Evolutionary conservation across 2,888 invertebrate species (phyloP).

Genomic region (Boloria euphrosyne): DNA sequence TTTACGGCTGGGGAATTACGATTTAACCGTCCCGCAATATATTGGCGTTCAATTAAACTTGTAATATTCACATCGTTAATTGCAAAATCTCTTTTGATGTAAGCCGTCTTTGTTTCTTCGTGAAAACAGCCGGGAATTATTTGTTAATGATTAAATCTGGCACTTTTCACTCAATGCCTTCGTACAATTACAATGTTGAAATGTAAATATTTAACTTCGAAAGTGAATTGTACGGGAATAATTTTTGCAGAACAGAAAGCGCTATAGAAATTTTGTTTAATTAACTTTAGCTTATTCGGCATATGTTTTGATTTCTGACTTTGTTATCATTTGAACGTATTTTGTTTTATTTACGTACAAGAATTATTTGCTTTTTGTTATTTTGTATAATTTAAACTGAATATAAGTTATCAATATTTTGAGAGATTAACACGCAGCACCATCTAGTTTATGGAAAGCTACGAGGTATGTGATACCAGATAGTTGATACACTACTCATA

Average conservation of each 20-base stretch:
- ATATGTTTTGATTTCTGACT: slow-evolving; percentile 27
- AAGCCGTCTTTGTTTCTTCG: slow-evolving; percentile 38
- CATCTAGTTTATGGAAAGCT: no score
- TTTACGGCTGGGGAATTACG: slow-evolving; percentile 43
- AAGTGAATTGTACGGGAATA: slow-evolving; percentile 23
- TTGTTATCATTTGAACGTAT: slow-evolving; percentile 30
- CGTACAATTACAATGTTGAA: slow-evolving; percentile 27
- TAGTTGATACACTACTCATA: no score
- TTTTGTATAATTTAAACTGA: no score
- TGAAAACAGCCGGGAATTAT: slow-evolving; percentile 25
- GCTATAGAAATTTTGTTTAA: slow-evolving; percentile 24
- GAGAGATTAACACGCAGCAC: no score
- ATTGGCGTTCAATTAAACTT: slow-evolving; percentile 26
- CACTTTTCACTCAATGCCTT: slow-evolving; percentile 26
- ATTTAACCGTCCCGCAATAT: slow-evolving; percentile 40
- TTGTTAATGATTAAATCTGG: slow-evolving; percentile 33
- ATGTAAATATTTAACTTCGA: slow-evolving; percentile 30
- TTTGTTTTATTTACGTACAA: slow-evolving; percentile 3
- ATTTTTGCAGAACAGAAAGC: slow-evolving; percentile 25
- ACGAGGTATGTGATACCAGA: no score
- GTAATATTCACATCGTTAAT: slow-evolving; percentile 29
- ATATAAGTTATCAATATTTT: no score
- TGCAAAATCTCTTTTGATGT: slow-evolving; percentile 44
- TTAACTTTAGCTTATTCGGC: slow-evolving; percentile 26
- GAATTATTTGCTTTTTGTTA: no score